Percentiles rank a stretch among this genome's conserved stretches.
Conservation (phyloP, 92 coral and sea anemone genomes). For the Bergia puertoricense region DNA sequence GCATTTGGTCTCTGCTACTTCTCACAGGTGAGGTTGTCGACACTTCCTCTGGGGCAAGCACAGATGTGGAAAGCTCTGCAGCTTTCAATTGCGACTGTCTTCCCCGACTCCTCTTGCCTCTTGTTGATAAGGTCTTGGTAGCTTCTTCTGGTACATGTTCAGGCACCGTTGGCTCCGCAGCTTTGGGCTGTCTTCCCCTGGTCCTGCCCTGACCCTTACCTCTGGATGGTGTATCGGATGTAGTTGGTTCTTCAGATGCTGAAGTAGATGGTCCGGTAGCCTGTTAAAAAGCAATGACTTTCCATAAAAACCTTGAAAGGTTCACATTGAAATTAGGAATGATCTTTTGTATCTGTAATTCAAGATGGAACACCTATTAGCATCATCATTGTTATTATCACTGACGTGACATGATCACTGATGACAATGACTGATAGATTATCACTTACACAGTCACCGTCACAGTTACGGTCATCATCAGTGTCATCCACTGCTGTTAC, state of each 20-base stretch:
- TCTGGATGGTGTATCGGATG: not conserved
- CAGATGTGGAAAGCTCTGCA: not conserved
- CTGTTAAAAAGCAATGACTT: not conserved
- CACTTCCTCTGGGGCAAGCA: not conserved
- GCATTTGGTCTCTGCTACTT: not conserved
- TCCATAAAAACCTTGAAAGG: not conserved
- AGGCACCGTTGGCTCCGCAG: not conserved
- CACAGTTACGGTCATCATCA: not conserved
- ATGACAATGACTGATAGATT: not conserved
- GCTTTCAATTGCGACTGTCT: not conserved
- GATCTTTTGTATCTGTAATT: not conserved
- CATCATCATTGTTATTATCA: not conserved
- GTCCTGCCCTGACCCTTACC: not conserved
- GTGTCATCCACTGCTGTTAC: not conserved
- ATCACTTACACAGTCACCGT: not conserved
- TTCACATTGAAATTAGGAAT: not conserved
- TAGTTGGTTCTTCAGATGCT: not conserved
- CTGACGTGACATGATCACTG: too few species aligned
- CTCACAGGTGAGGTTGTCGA: not conserved
- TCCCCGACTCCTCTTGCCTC: not conserved
- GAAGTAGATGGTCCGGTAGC: not conserved
- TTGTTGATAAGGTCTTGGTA: not conserved
- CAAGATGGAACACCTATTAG: not conserved
- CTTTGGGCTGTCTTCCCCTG: conserved; percentile 3
- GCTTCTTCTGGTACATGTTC: not conserved